These are phyloP conservation scores for Frankliniella intonsa DNA, from an alignment of 2,888 invertebrate species.

Conservation along the genomic window DNA sequence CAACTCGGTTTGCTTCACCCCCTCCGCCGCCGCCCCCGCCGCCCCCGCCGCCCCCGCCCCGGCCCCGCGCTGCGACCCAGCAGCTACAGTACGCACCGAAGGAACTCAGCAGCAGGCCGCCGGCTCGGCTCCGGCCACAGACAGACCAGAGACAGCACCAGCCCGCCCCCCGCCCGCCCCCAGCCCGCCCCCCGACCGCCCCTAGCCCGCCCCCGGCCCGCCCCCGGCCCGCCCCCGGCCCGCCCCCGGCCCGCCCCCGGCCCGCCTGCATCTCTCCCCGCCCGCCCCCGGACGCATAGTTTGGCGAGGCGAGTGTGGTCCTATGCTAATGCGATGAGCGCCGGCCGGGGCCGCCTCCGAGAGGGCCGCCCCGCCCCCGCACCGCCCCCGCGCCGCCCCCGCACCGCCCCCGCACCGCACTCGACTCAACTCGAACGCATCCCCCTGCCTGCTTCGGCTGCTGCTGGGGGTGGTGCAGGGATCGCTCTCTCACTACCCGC, in stretches of 20 bases:
- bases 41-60: not conserved
- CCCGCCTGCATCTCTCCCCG: no score
- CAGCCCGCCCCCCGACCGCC: no score
- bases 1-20: not conserved
- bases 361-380: not conserved
- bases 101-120: not conserved
- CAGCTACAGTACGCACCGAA: not conserved
- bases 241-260: no score
- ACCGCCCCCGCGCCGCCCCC: not conserved
- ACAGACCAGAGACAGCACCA: no score
- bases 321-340: slow-evolving; percentile 19
- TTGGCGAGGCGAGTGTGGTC: not conserved
- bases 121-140: no score
- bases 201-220: no score
- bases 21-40: no score
- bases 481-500: no score
- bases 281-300: not conserved
- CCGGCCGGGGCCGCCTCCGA: not conserved
- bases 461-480: not conserved
- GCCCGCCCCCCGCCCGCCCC: no score
- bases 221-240: no score
- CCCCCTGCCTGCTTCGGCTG: not conserved
- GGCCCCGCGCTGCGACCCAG: not conserved
- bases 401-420: not conserved
- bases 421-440: not conserved